Conservation (phyloP, 2,888 invertebrate species). For the Dyspetes luteomarginatus region DNA sequence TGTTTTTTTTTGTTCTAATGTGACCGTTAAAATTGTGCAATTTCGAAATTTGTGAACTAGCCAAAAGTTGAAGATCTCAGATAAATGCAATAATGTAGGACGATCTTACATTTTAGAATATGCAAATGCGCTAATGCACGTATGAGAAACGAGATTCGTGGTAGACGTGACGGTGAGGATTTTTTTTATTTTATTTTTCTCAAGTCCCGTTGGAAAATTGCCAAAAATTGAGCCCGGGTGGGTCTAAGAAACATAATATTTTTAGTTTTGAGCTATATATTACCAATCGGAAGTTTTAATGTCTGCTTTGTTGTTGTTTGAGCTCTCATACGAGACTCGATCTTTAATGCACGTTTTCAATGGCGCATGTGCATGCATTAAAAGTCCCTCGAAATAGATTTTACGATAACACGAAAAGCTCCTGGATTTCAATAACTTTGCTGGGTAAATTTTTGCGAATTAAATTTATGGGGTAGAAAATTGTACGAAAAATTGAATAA, state of each 20-base stretch:
- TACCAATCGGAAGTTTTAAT: slow-evolving; percentile 31
- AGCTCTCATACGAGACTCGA: slow-evolving; percentile 12
- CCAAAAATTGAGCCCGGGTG: slow-evolving; percentile 69
- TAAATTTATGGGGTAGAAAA: not conserved
- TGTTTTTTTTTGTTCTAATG: not conserved
- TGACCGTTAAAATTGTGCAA: no score
- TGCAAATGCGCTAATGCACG: not conserved
- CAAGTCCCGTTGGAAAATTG: slow-evolving; percentile 65
- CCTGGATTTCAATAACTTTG: slow-evolving; percentile 14
- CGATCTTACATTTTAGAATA: not conserved
- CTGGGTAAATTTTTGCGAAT: slow-evolving; percentile 1
- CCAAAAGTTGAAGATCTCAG: not conserved
- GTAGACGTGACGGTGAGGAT: not conserved
- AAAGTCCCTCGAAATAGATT: slow-evolving; percentile 52
- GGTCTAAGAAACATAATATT: slow-evolving; percentile 73
- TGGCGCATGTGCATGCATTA: slow-evolving; percentile 25
- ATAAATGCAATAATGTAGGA: not conserved
- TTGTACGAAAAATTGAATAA: not conserved
- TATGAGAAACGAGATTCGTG: not conserved
- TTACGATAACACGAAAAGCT: slow-evolving; percentile 14
- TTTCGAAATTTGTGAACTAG: not conserved
- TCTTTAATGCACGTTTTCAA: slow-evolving; percentile 11
- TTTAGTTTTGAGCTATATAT: slow-evolving; percentile 71
- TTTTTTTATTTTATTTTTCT: slow-evolving; percentile 30
- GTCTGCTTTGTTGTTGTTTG: slow-evolving; percentile 6